Percentiles rank a stretch among this genome's conserved stretches.
phyloP scores from a whole-genome alignment of 1,140 invertebrate species.

The Batillaria attramentaria region DNA sequence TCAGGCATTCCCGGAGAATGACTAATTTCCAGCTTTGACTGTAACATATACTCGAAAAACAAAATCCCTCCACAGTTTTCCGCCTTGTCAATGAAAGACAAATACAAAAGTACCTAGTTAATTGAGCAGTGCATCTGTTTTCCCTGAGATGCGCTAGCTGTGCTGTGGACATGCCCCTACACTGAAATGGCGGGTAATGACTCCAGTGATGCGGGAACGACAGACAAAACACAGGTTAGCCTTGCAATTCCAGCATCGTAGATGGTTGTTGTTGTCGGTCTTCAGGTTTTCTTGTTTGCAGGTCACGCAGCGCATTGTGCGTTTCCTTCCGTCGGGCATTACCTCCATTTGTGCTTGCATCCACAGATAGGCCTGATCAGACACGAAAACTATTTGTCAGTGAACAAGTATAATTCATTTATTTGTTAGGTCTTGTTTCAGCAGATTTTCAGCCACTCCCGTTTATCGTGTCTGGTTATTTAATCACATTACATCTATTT shows the following conservation, averaged over 20 bases:
- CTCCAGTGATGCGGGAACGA: constrained; percentile 34
- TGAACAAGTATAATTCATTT: too few species aligned
- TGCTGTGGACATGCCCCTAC: constrained; percentile 47
- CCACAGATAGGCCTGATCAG: constrained; percentile 5
- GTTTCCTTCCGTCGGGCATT: constrained; percentile 27
- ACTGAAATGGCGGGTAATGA: constrained; percentile 46
- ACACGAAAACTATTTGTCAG: too few species aligned
- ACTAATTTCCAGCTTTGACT: too few species aligned
- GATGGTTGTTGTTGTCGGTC: constrained; percentile 52
- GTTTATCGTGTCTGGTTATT: too few species aligned
- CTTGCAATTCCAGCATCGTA: constrained; percentile 59
- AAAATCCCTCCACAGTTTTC: neutral
- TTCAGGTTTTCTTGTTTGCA: constrained; percentile 53
- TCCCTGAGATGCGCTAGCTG: too few species aligned
- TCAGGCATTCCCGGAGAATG: too few species aligned
- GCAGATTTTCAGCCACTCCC: too few species aligned
- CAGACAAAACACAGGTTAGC: constrained; percentile 54
- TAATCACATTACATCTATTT: too few species aligned
- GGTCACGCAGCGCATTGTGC: constrained; percentile 39
- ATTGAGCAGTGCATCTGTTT: neutral
- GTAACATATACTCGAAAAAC: too few species aligned
- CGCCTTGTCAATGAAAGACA: neutral
- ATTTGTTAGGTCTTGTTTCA: too few species aligned
- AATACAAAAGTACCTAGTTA: neutral
- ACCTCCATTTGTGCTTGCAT: constrained; percentile 33